Percentiles rank a stretch among this genome's conserved stretches.
These are phyloP conservation scores for Mastacembelus armatus DNA, from an alignment of 2,797 vertebrate species.

Conservation along the genomic window DNA sequence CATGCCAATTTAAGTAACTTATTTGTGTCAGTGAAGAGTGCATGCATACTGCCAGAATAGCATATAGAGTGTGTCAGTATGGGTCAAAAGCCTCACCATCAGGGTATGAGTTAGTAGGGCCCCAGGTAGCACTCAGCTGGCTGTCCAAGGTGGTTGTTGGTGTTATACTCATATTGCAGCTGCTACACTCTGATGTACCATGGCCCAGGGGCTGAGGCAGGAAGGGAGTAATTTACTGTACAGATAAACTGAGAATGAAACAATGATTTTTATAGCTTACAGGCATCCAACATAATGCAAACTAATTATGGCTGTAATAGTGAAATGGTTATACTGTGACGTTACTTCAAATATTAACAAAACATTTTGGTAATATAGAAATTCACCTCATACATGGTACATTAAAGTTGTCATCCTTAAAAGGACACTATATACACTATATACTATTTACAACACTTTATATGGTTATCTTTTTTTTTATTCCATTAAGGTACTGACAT, in stretches of 20 bases:
- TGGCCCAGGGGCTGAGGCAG: slow-evolving; percentile 73
- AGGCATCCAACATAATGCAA: neutral
- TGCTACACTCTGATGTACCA: slow-evolving; percentile 77
- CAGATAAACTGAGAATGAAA: slow-evolving; percentile 3
- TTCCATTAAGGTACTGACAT: too few relatives aligned
- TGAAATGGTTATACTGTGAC: neutral
- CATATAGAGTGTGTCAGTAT: slow-evolving; percentile 8
- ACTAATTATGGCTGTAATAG: neutral
- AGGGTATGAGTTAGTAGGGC: slow-evolving; percentile 66
- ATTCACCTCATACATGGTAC: neutral
- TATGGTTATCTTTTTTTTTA: too few relatives aligned
- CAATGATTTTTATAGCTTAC: neutral
- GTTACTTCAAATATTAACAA: neutral
- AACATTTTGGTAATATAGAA: neutral
- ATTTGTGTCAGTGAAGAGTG: slow-evolving; percentile 19
- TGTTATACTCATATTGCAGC: slow-evolving; percentile 81
- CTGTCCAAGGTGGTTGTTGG: slow-evolving; percentile 75
- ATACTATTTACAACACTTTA: too few relatives aligned
- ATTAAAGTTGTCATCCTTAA: neutral
- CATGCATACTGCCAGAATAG: neutral
- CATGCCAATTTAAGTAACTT: slow-evolving; percentile 45
- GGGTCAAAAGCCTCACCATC: slow-evolving; percentile 75
- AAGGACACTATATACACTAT: too few relatives aligned
- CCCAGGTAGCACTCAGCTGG: slow-evolving; percentile 79
- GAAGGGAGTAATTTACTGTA: slow-evolving; percentile 18